Evolutionary conservation across 2,888 invertebrate genomes (phyloP), one percentile per base, ranked within the genome.

Genomic region (Zaprionus bogoriensis): DNA sequence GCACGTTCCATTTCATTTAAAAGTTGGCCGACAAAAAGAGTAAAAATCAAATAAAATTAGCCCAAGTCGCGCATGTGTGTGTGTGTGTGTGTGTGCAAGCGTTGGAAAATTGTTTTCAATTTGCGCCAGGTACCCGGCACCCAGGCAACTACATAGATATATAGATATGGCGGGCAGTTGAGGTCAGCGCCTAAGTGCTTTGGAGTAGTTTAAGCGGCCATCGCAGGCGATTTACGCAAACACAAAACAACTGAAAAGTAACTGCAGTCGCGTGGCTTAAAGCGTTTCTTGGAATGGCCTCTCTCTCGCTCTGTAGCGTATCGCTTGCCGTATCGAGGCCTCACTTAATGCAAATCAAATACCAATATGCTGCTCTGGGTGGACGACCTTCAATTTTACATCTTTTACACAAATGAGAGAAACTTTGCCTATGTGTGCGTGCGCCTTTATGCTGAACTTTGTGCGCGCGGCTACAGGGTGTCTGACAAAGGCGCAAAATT

Each of bases 21-120:
- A 74, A 86, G 77, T 68, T 77, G 44, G 51, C 67, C 50, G 32
- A 32, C 30, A 62, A 45, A n/a, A 54, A 60, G 62, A 46, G 72
- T 68, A 59, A 72, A 84, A 79, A 76, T 79, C 76, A 79, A 85
- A 80, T 82, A 76, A 63, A 82, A 80, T 80, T 76, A 80, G 73
- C 65, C 58, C 48, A 53, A 71, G 65, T 51, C 46, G 44, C 54
- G 67, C 59, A 66, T 64, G 60, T 69, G 65, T 64, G 60, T 74
- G 46, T 60, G 78, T 78, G 57, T 62, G 51, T 53, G n/a, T n/a
- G 65, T 64, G 60, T 74, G 46, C 60, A 76, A 76, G 57, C 64
- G 51, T 53, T 54, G 65, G 79, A 71, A 76, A 76, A 76, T 71
- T 78, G 76, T 75, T 78, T 78, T 71, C 68, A 63, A 78, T 78